Evolutionary conservation across 92 coral and sea anemone species (phyloP).

Genomic region (Porites lobata): DNA sequence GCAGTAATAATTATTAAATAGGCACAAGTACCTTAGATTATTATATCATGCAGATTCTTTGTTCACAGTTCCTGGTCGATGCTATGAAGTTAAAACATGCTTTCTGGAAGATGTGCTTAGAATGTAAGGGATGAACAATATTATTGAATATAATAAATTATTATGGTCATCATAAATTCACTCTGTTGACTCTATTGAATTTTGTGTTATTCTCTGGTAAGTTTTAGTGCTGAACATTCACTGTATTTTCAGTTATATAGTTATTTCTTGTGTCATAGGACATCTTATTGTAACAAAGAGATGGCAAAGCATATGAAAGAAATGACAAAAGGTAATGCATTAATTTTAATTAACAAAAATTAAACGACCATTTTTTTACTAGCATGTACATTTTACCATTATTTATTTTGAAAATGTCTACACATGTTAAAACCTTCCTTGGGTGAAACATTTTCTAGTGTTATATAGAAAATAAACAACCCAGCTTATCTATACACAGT

Average conservation of each 20-base stretch:
- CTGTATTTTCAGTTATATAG: no score
- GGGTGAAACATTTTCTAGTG: no score
- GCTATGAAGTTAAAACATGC: slow-evolving; percentile 85
- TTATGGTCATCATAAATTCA: background rate
- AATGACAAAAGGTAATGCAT: background rate
- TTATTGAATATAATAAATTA: no score
- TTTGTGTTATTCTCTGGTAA: background rate
- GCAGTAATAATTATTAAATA: no score
- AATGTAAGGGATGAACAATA: slow-evolving; percentile 70
- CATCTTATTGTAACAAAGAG: slow-evolving; percentile 83
- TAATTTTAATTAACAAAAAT: no score
- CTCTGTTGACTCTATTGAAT: background rate
- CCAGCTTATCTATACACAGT: no score
- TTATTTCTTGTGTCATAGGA: slow-evolving; percentile 51
- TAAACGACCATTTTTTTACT: no score
- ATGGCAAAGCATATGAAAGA: slow-evolving; percentile 85
- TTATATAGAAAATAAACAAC: no score
- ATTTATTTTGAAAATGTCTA: no score
- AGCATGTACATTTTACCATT: no score
- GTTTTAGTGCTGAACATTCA: background rate
- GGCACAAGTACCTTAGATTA: background rate
- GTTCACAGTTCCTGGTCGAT: slow-evolving; percentile 92
- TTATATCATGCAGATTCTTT: background rate
- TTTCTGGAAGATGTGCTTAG: slow-evolving; percentile 94
- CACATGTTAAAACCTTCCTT: no score